Conservation (phyloP, 2,888 invertebrate genomes). For the Crocallis elinguaria region DNA sequence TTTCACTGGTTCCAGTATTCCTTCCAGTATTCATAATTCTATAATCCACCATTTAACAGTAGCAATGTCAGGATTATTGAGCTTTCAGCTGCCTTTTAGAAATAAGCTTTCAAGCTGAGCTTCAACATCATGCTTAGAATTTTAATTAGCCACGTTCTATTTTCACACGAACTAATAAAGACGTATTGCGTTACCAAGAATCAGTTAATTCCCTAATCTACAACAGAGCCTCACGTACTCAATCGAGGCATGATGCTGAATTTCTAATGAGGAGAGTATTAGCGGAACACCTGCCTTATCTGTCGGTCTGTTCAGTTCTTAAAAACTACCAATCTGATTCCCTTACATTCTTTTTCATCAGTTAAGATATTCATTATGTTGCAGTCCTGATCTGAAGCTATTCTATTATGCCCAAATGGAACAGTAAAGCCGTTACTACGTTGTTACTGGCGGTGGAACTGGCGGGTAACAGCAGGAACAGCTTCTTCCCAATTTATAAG, state of each 20-base stretch:
- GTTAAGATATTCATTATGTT: no score
- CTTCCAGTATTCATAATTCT: no score
- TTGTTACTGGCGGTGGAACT: background rate
- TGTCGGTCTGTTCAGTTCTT: background rate
- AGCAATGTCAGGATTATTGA: background rate
- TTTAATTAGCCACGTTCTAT: constrained; percentile 18
- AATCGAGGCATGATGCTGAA: constrained; percentile 36
- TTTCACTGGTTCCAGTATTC: no score
- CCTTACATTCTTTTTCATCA: no score
- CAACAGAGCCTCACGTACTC: constrained; percentile 42
- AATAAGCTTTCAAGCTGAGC: constrained; percentile 14
- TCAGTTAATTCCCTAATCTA: constrained; percentile 41
- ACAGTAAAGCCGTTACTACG: no score
- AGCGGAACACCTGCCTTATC: background rate
- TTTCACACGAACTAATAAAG: constrained; percentile 23
- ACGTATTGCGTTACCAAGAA: constrained; percentile 29
- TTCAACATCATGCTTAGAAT: constrained; percentile 8
- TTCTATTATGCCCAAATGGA: no score
- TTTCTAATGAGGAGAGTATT: no score
- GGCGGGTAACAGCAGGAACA: background rate
- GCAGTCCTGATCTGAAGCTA: no score
- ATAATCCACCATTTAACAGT: background rate
- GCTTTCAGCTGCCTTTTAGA: background rate
- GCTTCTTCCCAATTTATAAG: constrained; percentile 43
- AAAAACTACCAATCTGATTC: no score